phyloP scores from a whole-genome alignment of 2,113 vertebrate species.

The Anhinga anhinga region DNA sequence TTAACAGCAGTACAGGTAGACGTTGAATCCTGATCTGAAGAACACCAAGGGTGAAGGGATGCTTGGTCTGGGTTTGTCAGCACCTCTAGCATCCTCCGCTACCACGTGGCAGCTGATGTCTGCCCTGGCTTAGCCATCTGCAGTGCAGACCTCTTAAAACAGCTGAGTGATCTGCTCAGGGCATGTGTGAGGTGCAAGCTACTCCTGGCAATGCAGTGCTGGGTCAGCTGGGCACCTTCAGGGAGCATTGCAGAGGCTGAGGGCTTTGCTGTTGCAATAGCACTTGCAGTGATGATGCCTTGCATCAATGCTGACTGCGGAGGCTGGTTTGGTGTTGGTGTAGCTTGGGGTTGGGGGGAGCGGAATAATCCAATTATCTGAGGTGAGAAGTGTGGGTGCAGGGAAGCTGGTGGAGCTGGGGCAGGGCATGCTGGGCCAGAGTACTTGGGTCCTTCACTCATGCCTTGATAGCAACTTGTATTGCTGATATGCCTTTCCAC shows the following conservation, averaged over 20 bases:
- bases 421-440: neutral
- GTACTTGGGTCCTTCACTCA: neutral
- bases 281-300: neutral
- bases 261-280: neutral
- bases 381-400: neutral
- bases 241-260: neutral
- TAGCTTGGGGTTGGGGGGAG: neutral
- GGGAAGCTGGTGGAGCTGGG: neutral
- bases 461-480: neutral
- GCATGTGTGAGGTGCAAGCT: accelerated
- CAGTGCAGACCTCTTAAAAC: neutral
- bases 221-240: neutral
- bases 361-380: neutral
- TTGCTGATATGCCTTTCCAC: neutral
- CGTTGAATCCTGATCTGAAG: neutral
- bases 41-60: neutral
- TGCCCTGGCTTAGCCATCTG: neutral
- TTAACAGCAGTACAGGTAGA: neutral
- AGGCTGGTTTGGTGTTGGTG: neutral
- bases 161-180: neutral
- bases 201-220: accelerated
- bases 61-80: neutral
- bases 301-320: neutral
- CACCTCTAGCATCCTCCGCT: neutral
- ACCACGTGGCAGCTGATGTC: neutral